Evolutionary conservation across 1,140 invertebrate genomes (phyloP).

Genomic region (Trypoxylus dichotomus): DNA sequence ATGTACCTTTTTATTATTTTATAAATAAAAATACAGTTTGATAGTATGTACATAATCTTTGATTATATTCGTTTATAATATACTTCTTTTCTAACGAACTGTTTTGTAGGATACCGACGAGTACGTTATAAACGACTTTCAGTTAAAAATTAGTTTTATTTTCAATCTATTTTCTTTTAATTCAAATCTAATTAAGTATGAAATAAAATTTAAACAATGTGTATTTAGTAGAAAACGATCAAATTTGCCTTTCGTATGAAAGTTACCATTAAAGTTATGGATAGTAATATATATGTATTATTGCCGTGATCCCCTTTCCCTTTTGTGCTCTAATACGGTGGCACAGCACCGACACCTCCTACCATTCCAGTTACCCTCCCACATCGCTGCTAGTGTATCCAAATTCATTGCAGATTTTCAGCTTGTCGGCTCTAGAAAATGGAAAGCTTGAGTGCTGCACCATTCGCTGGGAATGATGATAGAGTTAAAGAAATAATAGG

Average conservation of each 20-base stretch:
- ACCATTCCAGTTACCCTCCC: not conserved
- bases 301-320: not conserved
- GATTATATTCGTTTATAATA: too few species aligned
- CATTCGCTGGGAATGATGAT: conserved; percentile 50
- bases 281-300: not conserved
- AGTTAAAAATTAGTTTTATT: too few species aligned
- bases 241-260: not conserved
- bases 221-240: not conserved
- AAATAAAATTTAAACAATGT: too few species aligned
- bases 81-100: too few species aligned
- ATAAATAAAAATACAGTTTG: too few species aligned
- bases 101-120: too few species aligned
- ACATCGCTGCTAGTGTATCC: conserved; percentile 43
- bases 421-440: conserved; percentile 51
- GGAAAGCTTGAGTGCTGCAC: conserved; percentile 48
- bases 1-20: too few species aligned
- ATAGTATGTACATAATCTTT: too few species aligned
- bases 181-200: too few species aligned
- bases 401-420: conserved; percentile 55
- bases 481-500: conserved; percentile 52
- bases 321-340: not conserved
- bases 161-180: too few species aligned
- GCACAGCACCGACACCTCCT: not conserved
- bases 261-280: conserved; percentile 2
- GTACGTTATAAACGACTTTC: too few species aligned